Base-by-base conservation (phyloP, 1,140 invertebrate species). In the Goniozus legneri region DNA sequence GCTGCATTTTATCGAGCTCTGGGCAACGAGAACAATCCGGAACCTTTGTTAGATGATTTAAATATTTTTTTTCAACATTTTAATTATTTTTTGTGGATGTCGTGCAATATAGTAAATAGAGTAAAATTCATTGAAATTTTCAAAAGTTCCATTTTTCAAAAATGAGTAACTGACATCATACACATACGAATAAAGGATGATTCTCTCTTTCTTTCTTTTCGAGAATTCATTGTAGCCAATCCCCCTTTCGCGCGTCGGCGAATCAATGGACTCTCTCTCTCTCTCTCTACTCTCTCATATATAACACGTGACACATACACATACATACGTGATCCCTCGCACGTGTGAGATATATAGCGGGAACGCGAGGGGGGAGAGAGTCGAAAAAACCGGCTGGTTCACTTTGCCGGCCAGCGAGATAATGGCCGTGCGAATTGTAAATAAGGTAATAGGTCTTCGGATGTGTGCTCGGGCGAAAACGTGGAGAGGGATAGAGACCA, bases 371-470 rank as follows among this genome's bases (percentile, higher is more conserved):
- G 18, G 35, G 50, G 56, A 58, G 54, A 40, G 55, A 50, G 54
- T 58, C 57, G 56, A 60, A 58, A n/a, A 60, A 60, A 60, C 57
- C 57, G 56, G 57, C 56, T 56, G 58, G 57, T 59, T 59, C 53
- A 59, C 58, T 60, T 60, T 60, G 58, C 60, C 56, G 58, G 52
- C 53, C 14, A 27, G n/a, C n/a, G 58, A 60, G 56, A 60, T 60
- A 60, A 60, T 60, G 58, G 57, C 57, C 50, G 46, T 53, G 57
- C 58, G 58, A 60, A 60, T 60, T 57, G 58, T 60, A 60, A 60
- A 60, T 60, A 60, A 60, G 58, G 52, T 60, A 60, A 60, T 60
- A 60, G 58, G 58, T 60, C 58, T 60, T 58, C 49, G 34, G 45
- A 50, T 52, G 39, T n/a, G n/a, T n/a, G 51, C 46, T 46, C 34